phyloP scores from a whole-genome alignment of 1,140 invertebrate genomes.

The Cotesia vestalis region DNA sequence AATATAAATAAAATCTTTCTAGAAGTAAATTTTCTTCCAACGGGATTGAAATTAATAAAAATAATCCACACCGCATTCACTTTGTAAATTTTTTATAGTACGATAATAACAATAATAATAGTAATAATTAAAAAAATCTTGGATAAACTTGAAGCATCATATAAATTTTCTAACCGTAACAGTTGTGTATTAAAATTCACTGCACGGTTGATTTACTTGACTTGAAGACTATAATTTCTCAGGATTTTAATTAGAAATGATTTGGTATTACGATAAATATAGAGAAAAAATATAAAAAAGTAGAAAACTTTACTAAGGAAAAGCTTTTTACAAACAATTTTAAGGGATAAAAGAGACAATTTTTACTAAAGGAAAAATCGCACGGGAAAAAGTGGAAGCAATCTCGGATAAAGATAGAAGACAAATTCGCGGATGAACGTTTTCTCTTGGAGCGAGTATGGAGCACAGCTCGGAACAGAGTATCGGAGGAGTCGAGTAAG shows the following conservation, averaged over 20 bases:
- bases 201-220: not conserved
- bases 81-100: too few relatives aligned
- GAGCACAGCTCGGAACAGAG: too few relatives aligned
- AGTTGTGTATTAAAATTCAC: too few relatives aligned
- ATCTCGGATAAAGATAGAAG: slow-evolving; percentile 6
- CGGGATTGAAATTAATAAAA: too few relatives aligned
- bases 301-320: not conserved
- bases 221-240: not conserved
- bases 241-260: not conserved
- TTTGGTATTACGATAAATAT: not conserved
- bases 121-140: too few relatives aligned
- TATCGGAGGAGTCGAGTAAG: slow-evolving; percentile 6
- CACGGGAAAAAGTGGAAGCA: not conserved
- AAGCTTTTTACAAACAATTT: slow-evolving; percentile 15
- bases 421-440: slow-evolving; percentile 10
- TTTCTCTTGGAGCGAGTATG: not conserved
- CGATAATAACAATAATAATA: too few relatives aligned
- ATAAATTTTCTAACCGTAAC: too few relatives aligned
- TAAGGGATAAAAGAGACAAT: not conserved
- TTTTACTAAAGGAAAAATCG: not conserved
- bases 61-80: too few relatives aligned
- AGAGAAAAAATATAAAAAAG: not conserved
- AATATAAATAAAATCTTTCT: too few relatives aligned
- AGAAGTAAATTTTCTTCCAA: too few relatives aligned
- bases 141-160: too few relatives aligned